Evolutionary conservation across 1,140 invertebrate species (phyloP).

Genomic region (Magallana gigas): DNA sequence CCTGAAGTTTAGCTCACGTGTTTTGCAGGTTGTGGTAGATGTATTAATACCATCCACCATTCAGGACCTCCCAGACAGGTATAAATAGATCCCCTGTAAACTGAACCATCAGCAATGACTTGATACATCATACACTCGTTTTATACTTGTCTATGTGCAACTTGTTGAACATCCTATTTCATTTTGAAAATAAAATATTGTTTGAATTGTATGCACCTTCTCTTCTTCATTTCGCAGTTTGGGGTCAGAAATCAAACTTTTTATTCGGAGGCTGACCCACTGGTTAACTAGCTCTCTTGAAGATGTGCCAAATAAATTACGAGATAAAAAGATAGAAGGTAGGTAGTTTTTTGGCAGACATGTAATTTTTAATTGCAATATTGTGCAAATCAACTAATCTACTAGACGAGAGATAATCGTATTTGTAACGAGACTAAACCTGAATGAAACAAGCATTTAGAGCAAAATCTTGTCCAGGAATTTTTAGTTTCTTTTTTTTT

Average conservation of each 20-base stretch:
- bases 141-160: too few species aligned
- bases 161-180: too few species aligned
- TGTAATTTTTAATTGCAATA: too few species aligned
- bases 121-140: too few species aligned
- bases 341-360: slow-evolving; percentile 43
- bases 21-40: slow-evolving; percentile 76
- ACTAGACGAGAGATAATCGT: too few species aligned
- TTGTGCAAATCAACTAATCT: too few species aligned
- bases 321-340: slow-evolving; percentile 76
- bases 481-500: not conserved
- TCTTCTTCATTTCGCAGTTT: slow-evolving; percentile 63
- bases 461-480: not conserved
- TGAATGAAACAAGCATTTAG: too few species aligned
- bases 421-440: too few species aligned
- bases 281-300: slow-evolving; percentile 74
- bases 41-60: slow-evolving; percentile 81
- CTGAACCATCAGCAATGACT: too few species aligned
- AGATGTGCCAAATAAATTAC: slow-evolving; percentile 70
- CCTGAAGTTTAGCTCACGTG: too few species aligned
- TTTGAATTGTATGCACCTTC: too few species aligned
- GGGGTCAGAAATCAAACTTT: slow-evolving; percentile 70
- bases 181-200: too few species aligned
- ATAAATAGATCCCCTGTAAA: not conserved
- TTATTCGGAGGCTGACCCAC: slow-evolving; percentile 69
- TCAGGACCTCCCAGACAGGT: slow-evolving; percentile 78